Base-by-base conservation (phyloP, 2,888 invertebrate genomes). In the Yponomeuta sedellus region DNA sequence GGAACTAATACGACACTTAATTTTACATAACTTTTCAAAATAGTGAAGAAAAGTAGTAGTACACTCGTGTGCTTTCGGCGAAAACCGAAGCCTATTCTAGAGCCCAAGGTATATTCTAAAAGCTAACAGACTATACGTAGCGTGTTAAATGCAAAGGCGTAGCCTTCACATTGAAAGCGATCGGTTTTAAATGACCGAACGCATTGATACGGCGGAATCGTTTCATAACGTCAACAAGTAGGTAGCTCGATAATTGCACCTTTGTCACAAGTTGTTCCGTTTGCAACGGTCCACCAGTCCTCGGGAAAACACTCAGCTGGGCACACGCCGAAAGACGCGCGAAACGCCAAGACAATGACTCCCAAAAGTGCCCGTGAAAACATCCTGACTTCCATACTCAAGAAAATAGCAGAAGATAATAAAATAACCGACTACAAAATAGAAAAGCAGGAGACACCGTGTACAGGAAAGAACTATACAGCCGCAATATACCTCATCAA, bases 401-500 rank as follows among this genome's bases (percentile, higher is more conserved):
- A 59, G 61, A 61, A 66, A 39, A 64, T 68, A 19, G 22, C 61
- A 12, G 61, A 66, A n/a, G 57, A 64, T 2, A 61, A 68, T 58
- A n/a, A 61, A 10, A 11, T 66, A 6, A 40, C n/a, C 19, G 62
- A 66, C n/a, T 65, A 59, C 64, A 44, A 56, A 20, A 39, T 64
- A 10, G 19, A 39, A 8, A 66, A 64, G 20, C 59, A 66, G 56
- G 44, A 56, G 10, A 44, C 66, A n/a, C 64, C 66, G 4, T 66
- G 66, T 40, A 66, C 66, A 2, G 68, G 64, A 10, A 62, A 52
- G n/a, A 68, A 68, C 40, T 68, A 64, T 44, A 68, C 68, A 2
- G 66, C 64, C 10, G 64, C 66, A 12, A 34, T 68, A 34, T 68
- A 62, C 59, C 12, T 64, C 1, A 66, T 66, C 3, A 61, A 22